A percentile compares a stretch with the other conserved stretches of the same genome.
Conservation (phyloP, 2,113 vertebrate genomes). For the Menura novaehollandiae region DNA sequence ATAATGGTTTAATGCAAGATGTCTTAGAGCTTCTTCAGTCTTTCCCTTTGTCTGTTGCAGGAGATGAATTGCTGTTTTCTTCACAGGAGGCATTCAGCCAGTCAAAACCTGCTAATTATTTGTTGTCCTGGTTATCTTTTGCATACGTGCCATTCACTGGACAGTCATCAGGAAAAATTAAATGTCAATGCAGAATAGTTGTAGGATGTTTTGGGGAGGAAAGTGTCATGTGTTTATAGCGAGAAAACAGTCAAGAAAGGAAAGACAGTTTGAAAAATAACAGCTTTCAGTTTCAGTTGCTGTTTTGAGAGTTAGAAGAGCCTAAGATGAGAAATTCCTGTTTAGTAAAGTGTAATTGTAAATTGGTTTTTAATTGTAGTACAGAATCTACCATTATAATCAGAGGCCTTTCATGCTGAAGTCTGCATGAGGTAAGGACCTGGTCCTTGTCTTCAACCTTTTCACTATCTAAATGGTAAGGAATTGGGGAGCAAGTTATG, state of each 20-base stretch:
- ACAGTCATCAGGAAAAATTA: background rate
- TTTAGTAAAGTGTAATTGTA: background rate
- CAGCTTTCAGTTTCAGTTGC: background rate
- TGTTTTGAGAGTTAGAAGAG: background rate
- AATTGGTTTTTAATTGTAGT: background rate
- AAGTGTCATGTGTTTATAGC: background rate
- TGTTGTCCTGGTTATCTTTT: conserved; percentile 7
- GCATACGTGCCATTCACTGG: background rate
- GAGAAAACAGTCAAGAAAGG: background rate
- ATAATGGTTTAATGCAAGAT: conserved; percentile 6
- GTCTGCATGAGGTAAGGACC: background rate
- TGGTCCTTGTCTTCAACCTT: background rate
- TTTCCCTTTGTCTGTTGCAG: background rate
- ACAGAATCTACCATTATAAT: background rate
- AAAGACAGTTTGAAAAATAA: background rate
- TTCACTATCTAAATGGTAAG: background rate
- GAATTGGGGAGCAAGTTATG: background rate
- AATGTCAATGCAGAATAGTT: background rate
- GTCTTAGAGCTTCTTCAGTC: background rate
- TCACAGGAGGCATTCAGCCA: background rate
- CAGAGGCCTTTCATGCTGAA: background rate
- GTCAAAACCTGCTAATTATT: background rate
- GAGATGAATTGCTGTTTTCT: background rate
- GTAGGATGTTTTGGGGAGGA: background rate
- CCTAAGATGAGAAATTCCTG: background rate